Percentiles rank a stretch among this genome's conserved stretches.
Evolutionary conservation across 2,797 vertebrate genomes (phyloP).

Genomic region (Manis crassicaudata): DNA sequence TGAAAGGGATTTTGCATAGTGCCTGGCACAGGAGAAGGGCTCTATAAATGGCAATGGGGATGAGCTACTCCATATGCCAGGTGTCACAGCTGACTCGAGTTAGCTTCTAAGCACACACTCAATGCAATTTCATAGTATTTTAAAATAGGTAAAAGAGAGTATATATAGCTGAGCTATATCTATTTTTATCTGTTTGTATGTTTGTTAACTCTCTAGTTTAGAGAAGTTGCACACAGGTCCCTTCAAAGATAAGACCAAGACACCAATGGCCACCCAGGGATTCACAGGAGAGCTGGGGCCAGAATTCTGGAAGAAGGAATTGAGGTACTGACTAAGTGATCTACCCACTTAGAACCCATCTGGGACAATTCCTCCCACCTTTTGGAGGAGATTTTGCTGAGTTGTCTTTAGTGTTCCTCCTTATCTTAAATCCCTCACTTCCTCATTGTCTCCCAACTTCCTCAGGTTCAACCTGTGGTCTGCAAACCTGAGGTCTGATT

Average conservation of each 20-base stretch:
- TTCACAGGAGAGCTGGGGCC: not conserved
- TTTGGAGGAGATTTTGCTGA: conserved; percentile 1
- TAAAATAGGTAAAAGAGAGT: not conserved
- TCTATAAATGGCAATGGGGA: not conserved
- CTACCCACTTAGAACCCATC: not conserved
- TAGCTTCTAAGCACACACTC: not conserved
- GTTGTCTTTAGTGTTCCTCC: not conserved
- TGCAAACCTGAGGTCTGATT: not conserved
- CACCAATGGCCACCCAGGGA: not conserved
- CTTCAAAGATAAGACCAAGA: not conserved
- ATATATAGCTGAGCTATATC: not conserved
- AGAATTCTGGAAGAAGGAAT: not conserved
- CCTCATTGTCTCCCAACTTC: not conserved
- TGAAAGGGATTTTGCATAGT: not conserved
- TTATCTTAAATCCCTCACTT: conserved; percentile 48
- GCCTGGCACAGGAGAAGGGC: not conserved
- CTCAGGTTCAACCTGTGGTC: not conserved
- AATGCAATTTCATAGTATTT: conserved; percentile 4
- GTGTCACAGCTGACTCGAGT: not conserved
- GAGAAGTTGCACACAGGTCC: not conserved
- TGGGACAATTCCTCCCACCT: conserved; percentile 7
- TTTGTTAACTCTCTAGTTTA: not conserved
- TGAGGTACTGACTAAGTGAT: not conserved
- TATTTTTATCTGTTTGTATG: not conserved
- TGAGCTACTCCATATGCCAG: not conserved